Percentiles rank a stretch among this genome's conserved stretches.
Evolutionary conservation across 2,797 vertebrate genomes (phyloP).

Genomic region (Microtus agrestis): DNA sequence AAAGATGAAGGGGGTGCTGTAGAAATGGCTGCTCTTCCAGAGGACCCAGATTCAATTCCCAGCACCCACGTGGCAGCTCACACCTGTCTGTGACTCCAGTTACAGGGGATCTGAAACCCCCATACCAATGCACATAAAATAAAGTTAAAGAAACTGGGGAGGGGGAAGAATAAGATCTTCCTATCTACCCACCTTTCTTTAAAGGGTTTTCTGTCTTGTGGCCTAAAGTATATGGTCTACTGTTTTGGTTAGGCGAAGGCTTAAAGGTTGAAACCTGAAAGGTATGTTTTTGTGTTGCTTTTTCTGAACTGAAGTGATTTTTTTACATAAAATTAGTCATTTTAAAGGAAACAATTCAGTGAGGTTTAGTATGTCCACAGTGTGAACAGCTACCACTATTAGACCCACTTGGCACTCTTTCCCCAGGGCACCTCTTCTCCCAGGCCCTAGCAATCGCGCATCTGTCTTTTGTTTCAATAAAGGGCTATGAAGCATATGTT

Average conservation of each 20-base stretch:
- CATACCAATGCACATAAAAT: background rate
- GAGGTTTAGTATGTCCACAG: background rate
- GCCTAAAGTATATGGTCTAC: background rate
- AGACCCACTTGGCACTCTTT: background rate
- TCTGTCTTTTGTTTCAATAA: slow-evolving; percentile 34
- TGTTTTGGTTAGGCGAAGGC: background rate
- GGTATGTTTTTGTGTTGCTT: background rate
- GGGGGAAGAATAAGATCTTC: background rate
- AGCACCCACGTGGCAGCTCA: background rate
- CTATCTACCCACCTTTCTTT: slow-evolving; percentile 1
- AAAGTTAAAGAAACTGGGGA: background rate
- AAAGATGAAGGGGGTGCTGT: background rate
- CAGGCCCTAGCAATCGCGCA: background rate
- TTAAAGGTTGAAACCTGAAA: background rate
- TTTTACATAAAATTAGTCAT: background rate
- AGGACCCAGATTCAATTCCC: background rate
- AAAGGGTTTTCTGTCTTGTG: background rate
- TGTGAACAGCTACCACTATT: background rate
- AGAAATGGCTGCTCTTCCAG: background rate
- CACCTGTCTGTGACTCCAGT: background rate
- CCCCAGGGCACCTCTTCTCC: accelerated
- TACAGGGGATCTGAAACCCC: background rate
- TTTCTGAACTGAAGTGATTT: background rate
- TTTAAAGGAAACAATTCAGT: background rate
- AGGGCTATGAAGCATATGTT: background rate